phyloP scores from a whole-genome alignment of 2,797 vertebrate species.

The Emys orbicularis region DNA sequence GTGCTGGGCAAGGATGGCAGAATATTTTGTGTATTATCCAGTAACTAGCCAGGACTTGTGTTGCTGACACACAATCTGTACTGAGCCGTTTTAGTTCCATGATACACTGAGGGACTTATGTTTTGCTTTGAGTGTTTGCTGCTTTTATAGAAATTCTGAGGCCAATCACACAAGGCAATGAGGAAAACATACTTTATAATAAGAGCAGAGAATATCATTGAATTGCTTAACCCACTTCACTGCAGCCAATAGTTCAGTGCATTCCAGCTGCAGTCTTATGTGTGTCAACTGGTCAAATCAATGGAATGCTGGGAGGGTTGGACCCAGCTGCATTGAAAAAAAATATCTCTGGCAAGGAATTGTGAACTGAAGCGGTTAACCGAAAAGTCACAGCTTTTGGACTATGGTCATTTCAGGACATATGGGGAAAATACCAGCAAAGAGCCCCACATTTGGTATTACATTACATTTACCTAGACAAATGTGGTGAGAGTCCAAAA shows the following conservation, averaged over 20 bases:
- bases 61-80: neutral
- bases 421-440: too few species aligned
- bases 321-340: neutral
- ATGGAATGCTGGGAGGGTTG: too few species aligned
- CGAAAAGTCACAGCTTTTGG: neutral
- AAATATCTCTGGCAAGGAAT: too few species aligned
- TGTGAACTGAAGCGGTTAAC: neutral
- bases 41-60: too few species aligned
- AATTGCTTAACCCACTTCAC: accelerated
- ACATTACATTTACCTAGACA: neutral
- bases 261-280: accelerated
- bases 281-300: accelerated
- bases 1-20: neutral
- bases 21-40: neutral
- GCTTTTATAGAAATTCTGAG: too few species aligned
- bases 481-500: neutral
- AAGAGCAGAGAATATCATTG: too few species aligned
- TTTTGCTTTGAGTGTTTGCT: neutral
- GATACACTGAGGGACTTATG: neutral
- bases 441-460: neutral
- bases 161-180: neutral
- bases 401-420: too few species aligned
- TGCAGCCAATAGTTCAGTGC: neutral
- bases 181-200: neutral
- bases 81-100: neutral